Evolutionary conservation across 1,140 invertebrate species (phyloP).

Genomic region (Apis dorsata): DNA sequence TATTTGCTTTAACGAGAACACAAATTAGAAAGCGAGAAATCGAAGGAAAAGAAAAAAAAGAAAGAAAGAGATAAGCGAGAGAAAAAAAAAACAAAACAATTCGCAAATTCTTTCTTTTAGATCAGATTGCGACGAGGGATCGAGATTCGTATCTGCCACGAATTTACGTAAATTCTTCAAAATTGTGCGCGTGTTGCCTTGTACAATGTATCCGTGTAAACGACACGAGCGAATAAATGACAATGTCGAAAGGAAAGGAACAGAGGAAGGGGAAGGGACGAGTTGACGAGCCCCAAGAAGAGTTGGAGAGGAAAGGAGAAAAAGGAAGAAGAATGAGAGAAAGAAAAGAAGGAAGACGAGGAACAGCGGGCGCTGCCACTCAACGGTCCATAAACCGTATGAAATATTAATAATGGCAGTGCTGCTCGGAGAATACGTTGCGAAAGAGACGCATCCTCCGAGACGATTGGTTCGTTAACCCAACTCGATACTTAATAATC

Average conservation of each 20-base stretch:
- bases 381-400: slow-evolving; percentile 70
- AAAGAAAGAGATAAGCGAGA: not conserved
- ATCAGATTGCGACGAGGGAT: not conserved
- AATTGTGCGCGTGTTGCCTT: too few species aligned
- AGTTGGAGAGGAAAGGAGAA: not conserved
- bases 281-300: not conserved
- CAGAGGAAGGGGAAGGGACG: not conserved
- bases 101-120: not conserved
- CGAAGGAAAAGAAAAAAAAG: not conserved
- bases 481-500: slow-evolving; percentile 38
- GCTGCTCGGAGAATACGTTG: slow-evolving; percentile 49
- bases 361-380: slow-evolving; percentile 67
- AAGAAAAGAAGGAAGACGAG: slow-evolving; percentile 42
- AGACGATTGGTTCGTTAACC: slow-evolving; percentile 61
- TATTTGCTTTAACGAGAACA: not conserved
- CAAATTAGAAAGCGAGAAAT: not conserved
- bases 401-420: slow-evolving; percentile 70
- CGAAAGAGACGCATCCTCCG: slow-evolving; percentile 58
- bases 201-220: slow-evolving; percentile 35
- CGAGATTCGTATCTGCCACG: slow-evolving; percentile 13
- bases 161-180: not conserved
- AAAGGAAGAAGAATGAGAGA: not conserved
- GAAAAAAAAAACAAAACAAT: not conserved
- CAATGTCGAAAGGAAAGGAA: too few species aligned
- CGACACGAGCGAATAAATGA: slow-evolving; percentile 24